phyloP scores from a whole-genome alignment of 1,140 invertebrate genomes.

The Calliphora vicina region DNA sequence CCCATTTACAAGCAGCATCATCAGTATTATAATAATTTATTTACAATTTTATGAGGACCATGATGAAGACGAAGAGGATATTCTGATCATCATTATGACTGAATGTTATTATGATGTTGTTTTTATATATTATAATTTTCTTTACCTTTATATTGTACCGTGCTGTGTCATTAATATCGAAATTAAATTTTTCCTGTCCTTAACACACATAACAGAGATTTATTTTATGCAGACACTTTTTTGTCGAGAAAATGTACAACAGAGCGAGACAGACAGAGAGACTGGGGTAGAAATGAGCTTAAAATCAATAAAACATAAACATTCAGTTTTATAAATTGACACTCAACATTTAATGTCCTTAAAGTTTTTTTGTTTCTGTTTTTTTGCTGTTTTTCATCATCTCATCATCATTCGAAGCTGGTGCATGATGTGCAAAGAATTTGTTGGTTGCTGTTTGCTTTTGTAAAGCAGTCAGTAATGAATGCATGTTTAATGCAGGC shows the following conservation, averaged over 20 bases:
- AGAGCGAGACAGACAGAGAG: neutral
- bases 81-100: too few species aligned
- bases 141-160: neutral
- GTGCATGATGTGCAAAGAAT: too few species aligned
- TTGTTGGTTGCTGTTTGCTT: too few species aligned
- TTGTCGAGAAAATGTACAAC: neutral
- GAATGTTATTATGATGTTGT: neutral
- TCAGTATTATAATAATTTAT: too few species aligned
- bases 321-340: constrained; percentile 1
- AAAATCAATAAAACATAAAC: neutral
- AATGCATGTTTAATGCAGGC: too few species aligned
- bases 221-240: neutral
- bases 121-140: neutral
- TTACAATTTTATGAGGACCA: neutral
- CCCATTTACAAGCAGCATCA: too few species aligned
- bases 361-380: neutral
- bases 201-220: neutral
- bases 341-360: neutral
- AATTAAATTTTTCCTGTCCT: constrained; percentile 1
- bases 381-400: too few species aligned
- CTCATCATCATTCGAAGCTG: too few species aligned
- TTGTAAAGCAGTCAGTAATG: too few species aligned
- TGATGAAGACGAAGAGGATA: neutral
- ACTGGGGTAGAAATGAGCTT: neutral
- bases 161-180: neutral